Conservation (phyloP, 2,113 vertebrate species). For the Cisticola juncidis region DNA sequence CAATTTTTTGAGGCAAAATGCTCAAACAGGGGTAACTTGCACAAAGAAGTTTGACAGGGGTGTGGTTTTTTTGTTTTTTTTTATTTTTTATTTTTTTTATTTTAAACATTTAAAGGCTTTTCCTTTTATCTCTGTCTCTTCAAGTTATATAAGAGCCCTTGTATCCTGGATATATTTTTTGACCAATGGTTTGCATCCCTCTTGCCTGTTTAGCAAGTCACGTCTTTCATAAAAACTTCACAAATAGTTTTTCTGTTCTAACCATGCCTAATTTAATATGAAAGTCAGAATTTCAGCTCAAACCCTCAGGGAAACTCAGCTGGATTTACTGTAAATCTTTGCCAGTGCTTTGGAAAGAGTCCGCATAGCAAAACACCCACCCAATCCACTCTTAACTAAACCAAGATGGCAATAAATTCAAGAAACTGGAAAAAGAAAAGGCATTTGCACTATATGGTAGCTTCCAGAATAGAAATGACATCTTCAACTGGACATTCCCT, state of each 20-base stretch:
- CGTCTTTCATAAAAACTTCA: slow-evolving; percentile 2
- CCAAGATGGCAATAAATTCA: slow-evolving; percentile 1
- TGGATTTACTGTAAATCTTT: slow-evolving; percentile 1
- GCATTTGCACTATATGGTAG: not conserved
- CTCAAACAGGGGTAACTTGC: not conserved
- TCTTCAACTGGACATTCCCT: not conserved
- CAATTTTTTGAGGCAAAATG: fast-evolving
- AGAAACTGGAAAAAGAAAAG: not conserved
- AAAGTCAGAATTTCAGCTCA: slow-evolving; percentile 46
- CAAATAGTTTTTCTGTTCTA: slow-evolving; percentile 29
- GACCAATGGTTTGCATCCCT: not conserved
- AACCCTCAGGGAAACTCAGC: not conserved
- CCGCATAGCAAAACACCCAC: not conserved
- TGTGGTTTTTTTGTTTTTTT: not conserved
- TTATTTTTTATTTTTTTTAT: not conserved
- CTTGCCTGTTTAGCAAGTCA: slow-evolving; percentile 4
- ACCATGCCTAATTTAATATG: slow-evolving; percentile 40
- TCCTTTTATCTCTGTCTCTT: not conserved
- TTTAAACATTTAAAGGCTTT: not conserved
- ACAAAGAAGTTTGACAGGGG: not conserved
- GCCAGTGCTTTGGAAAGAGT: not conserved
- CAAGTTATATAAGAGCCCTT: not conserved
- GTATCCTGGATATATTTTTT: not conserved
- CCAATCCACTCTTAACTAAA: not conserved
- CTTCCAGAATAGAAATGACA: not conserved